Base-by-base conservation (phyloP, 2,888 invertebrate genomes). In the Falcaria lacertinaria region DNA sequence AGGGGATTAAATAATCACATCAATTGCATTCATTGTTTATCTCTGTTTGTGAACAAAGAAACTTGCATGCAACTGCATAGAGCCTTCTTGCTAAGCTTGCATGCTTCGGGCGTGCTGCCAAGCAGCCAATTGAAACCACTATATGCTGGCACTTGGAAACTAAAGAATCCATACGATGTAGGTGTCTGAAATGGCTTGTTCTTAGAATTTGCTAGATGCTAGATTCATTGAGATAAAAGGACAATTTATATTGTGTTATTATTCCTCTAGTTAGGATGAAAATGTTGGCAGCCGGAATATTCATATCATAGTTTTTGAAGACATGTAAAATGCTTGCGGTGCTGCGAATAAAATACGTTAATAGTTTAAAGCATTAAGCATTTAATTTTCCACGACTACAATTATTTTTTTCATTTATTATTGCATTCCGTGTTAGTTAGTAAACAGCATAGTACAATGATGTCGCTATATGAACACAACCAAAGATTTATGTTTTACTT, bases 1-100 rank as follows among this genome's bases (percentile, higher is more conserved):
- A 64, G 67, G 73, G 74, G 78, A 76, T 80, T 72, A 74, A 79
- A 80, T 76, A 80, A 82, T 81, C 78, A 80, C 69, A 67, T 71
- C 61, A 66, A 64, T 68, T 69, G 65, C 65, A 68, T 62, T 67
- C 67, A 64, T 61, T 69, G 65, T 71, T 72, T 75, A 75, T 78
- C 74, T 73, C 43, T 70, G 59, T 69, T 69, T 52, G 61, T 53
- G 43, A 59, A 49, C 47, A 13, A 39, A 19, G 14, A 33, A 16
- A 15, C 19, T n/a, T 3, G 13, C 11, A 8, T 37, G 11, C 28
- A 28, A 28, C 28, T 28, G 28, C 28, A 28, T 11, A 11, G 28
- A 37, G 22, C 22, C 11, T 37, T 19, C 22, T 37, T 28, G 11
- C 28, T 11, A 11, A 28, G 28, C 25, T 37, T 25, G 22, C 19